A percentile compares a stretch with the other conserved stretches of the same genome.
phyloP scores from a whole-genome alignment of 2,113 vertebrate genomes.

The Ahaetulla prasina region DNA sequence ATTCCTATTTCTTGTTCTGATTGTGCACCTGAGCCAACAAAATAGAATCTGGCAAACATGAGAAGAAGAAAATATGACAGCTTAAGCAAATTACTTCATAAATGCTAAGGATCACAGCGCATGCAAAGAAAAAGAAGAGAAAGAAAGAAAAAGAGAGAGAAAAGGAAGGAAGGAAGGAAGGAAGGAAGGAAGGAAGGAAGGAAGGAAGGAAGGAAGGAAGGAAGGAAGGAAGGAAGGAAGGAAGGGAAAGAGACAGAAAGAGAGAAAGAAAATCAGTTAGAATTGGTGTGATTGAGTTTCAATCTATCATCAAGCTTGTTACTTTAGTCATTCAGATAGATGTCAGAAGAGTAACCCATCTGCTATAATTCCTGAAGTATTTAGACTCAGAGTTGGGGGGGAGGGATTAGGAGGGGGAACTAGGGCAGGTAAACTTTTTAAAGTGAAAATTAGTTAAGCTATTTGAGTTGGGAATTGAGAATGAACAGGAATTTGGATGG shows the following conservation, averaged over 20 bases:
- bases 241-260: too few relatives aligned
- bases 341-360: not conserved
- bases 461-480: not conserved
- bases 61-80: not conserved
- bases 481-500: not conserved
- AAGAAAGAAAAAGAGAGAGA: too few relatives aligned
- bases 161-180: accelerated
- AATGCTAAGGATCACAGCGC: not conserved
- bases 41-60: not conserved
- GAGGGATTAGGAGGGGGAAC: not conserved
- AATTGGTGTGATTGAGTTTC: not conserved
- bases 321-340: not conserved
- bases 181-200: too few relatives aligned
- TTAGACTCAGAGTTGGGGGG: not conserved
- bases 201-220: accelerated
- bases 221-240: accelerated
- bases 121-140: not conserved
- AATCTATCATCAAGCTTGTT: not conserved
- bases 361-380: not conserved
- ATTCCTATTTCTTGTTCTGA: not conserved
- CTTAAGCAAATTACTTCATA: not conserved
- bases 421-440: not conserved
- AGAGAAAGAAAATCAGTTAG: too few relatives aligned
- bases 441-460: not conserved
- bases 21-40: not conserved